These are phyloP conservation scores for Lethocerus indicus DNA, from an alignment of 1,140 invertebrate genomes.

Conservation along the genomic window DNA sequence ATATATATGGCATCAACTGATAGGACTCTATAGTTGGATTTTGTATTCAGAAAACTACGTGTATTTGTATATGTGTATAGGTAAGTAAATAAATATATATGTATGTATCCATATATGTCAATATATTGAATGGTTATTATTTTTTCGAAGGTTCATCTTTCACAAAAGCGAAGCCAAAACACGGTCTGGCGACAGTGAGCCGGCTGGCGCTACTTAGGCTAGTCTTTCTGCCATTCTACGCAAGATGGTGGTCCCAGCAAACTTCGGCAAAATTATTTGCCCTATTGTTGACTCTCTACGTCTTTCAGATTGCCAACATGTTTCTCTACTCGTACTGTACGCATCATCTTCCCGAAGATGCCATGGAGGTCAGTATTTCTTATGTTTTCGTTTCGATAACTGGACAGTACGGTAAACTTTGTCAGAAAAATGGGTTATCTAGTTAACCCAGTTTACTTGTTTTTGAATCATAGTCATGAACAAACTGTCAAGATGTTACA, in stretches of 20 bases:
- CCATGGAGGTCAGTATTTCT: conserved; percentile 16
- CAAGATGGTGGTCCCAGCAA: conserved; percentile 77
- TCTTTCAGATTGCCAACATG: conserved; percentile 53
- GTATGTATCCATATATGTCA: background rate
- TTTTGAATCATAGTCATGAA: no score
- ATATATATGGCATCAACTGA: background rate
- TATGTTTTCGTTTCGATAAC: background rate
- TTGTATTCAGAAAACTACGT: no score
- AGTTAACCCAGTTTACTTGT: no score
- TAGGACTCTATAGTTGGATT: no score
- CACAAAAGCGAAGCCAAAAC: conserved; percentile 82
- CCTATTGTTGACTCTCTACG: conserved; percentile 56
- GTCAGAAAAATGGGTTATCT: no score
- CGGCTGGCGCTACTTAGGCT: conserved; percentile 60
- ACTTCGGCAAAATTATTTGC: conserved; percentile 56
- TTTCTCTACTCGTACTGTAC: conserved; percentile 35
- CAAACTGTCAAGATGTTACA: no score
- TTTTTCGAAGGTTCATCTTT: conserved; percentile 65
- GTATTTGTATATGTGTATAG: background rate
- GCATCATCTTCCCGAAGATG: conserved; percentile 15
- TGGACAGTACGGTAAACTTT: no score
- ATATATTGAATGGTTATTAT: conserved; percentile 13
- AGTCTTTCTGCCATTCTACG: conserved; percentile 63
- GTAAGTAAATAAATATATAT: background rate
- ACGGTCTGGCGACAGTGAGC: conserved; percentile 65